Evolutionary conservation across 2,797 vertebrate species (phyloP).

Genomic region (Alectoris magna): DNA sequence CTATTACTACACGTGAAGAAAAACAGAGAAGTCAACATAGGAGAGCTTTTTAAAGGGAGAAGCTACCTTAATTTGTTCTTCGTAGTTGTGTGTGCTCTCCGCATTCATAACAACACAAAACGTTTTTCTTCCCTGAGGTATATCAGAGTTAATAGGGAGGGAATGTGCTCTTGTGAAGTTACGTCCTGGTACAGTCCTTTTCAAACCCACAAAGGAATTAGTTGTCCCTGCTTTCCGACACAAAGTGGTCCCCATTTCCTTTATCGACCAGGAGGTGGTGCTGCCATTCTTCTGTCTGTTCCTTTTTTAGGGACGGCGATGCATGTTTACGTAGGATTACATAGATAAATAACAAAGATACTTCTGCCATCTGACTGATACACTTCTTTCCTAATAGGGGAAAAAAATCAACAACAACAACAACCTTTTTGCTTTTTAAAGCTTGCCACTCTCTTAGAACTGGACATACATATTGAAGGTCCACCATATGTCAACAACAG

Average conservation of each 20-base stretch:
- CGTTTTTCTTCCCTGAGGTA: conserved; percentile 3
- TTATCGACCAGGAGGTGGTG: conserved; percentile 67
- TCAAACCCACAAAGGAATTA: not conserved
- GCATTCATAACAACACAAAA: not conserved
- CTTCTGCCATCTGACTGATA: not conserved
- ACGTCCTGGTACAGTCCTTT: conserved; percentile 24
- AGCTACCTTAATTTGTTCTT: conserved; percentile 33
- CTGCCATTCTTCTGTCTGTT: conserved; percentile 51
- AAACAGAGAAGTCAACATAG: not conserved
- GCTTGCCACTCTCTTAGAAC: not conserved
- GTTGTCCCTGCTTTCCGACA: not conserved
- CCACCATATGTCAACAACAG: not conserved
- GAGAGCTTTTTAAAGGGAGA: conserved; percentile 1
- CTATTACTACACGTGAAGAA: not conserved
- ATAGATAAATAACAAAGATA: not conserved
- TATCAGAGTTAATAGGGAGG: not conserved
- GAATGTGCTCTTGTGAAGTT: conserved; percentile 13
- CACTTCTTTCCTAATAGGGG: not conserved
- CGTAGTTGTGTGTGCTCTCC: not conserved
- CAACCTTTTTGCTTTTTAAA: not conserved
- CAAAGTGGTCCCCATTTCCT: conserved; percentile 3
- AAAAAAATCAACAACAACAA: not conserved
- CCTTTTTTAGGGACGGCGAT: conserved; percentile 22
- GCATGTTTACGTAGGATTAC: not conserved
- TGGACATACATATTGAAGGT: not conserved